Evolutionary conservation across 2,797 vertebrate genomes (phyloP).

Genomic region (Schizothorax lantsangensis): DNA sequence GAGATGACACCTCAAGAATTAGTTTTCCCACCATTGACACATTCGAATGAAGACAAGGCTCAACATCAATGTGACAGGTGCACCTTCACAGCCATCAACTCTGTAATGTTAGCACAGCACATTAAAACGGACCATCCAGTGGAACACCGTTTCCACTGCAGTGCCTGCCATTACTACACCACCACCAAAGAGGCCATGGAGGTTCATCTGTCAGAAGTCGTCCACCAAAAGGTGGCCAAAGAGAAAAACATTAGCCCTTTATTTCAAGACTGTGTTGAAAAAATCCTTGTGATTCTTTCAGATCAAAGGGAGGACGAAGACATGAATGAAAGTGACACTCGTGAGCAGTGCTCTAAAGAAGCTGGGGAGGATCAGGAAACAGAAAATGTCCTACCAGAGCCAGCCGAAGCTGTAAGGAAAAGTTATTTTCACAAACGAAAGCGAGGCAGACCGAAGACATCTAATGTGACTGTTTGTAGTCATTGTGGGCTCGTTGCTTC

Average conservation of each 20-base stretch:
- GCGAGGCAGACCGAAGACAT: constrained; percentile 85
- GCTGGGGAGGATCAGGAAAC: constrained; percentile 58
- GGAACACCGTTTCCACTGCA: constrained; percentile 89
- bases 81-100: constrained; percentile 88
- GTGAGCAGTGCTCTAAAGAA: constrained; percentile 27
- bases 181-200: constrained; percentile 91
- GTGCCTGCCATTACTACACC: constrained; percentile 88
- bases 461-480: constrained; percentile 83
- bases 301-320: constrained; percentile 51
- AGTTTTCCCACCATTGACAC: constrained; percentile 69
- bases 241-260: constrained; percentile 80
- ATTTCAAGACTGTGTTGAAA: constrained; percentile 87
- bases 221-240: constrained; percentile 84
- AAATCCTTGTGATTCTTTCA: constrained; percentile 73
- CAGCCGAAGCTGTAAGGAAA: constrained; percentile 62
- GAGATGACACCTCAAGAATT: constrained; percentile 67
- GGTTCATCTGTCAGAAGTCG: constrained; percentile 86
- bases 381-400: constrained; percentile 60
- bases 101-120: constrained; percentile 86
- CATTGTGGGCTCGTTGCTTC: constrained; percentile 94
- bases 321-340: not conserved
- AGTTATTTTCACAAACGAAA: constrained; percentile 75
- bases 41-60: constrained; percentile 73
- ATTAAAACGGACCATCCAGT: constrained; percentile 85
- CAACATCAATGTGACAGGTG: constrained; percentile 90